A percentile compares a stretch with the other conserved stretches of the same genome.
Evolutionary conservation across 2,113 vertebrate species (phyloP).

Genomic region (Cyrtonyx montezumae): DNA sequence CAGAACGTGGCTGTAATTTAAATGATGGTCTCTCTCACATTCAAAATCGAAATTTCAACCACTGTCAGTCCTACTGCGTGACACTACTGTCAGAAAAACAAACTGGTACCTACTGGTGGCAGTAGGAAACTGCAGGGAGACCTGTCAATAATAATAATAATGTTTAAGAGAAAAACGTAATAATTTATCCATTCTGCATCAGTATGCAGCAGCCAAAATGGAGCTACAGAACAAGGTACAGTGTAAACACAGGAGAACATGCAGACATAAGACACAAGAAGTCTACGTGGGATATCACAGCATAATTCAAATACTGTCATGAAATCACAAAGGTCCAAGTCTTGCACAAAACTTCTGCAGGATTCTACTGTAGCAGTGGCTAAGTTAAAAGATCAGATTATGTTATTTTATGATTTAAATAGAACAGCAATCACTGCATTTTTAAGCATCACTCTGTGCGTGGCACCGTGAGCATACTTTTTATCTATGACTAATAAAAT

Average conservation of each 20-base stretch:
- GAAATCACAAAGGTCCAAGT: background rate
- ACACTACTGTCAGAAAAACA: slow-evolving; percentile 1
- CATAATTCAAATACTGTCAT: background rate
- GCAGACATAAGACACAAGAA: background rate
- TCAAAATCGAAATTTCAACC: slow-evolving; percentile 8
- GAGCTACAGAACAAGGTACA: background rate
- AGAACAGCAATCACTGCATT: background rate
- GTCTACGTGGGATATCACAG: background rate
- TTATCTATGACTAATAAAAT: background rate
- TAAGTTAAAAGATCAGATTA: background rate
- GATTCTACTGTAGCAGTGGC: background rate
- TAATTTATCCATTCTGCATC: background rate
- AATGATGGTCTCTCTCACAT: background rate
- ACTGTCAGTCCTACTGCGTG: background rate
- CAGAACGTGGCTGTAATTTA: slow-evolving; percentile 34
- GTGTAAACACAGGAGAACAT: background rate
- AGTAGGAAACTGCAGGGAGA: background rate
- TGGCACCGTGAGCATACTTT: background rate
- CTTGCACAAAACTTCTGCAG: background rate
- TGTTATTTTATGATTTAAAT: background rate
- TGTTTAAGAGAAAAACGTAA: background rate
- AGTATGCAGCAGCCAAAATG: background rate
- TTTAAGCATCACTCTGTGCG: background rate
- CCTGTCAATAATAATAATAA: background rate
- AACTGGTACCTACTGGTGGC: background rate